Percentiles rank a stretch among this genome's conserved stretches.
These are phyloP conservation scores for Porphyrio hochstetteri DNA, from an alignment of 2,113 vertebrate genomes.

Conservation along the genomic window DNA sequence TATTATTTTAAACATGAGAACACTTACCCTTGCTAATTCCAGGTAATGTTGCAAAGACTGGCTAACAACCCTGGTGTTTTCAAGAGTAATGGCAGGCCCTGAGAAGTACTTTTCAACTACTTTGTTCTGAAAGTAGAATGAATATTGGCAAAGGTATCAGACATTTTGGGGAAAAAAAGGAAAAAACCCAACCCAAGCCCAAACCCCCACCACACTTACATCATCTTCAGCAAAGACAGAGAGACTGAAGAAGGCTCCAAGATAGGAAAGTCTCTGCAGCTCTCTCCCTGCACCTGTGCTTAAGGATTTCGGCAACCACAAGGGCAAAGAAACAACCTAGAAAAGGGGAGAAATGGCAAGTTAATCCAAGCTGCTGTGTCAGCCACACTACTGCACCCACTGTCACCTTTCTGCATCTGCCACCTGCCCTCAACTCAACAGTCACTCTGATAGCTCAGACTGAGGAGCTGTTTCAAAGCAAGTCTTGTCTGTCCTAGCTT, in stretches of 20 bases:
- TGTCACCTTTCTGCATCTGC: background rate
- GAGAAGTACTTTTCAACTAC: conserved; percentile 99
- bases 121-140: conserved; percentile 80
- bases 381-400: background rate
- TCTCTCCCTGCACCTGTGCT: conserved; percentile 93
- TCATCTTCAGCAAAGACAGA: conserved; percentile 98
- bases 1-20: background rate
- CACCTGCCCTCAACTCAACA: background rate
- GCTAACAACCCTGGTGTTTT: conserved; percentile 96
- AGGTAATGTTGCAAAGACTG: conserved; percentile 97
- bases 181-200: background rate
- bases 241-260: conserved; percentile 94
- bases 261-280: conserved; percentile 92
- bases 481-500: background rate
- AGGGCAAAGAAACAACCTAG: conserved; percentile 87
- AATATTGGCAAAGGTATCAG: background rate
- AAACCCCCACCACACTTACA: conserved; percentile 77
- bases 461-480: background rate
- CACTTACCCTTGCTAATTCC: conserved; percentile 90
- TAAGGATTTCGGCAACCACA: conserved; percentile 93
- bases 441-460: background rate
- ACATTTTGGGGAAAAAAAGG: background rate
- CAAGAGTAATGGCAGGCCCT: conserved; percentile 95
- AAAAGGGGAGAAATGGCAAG: background rate
- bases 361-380: background rate